Conservation (phyloP, 2,113 vertebrate genomes). For the Malurus elegans region DNA sequence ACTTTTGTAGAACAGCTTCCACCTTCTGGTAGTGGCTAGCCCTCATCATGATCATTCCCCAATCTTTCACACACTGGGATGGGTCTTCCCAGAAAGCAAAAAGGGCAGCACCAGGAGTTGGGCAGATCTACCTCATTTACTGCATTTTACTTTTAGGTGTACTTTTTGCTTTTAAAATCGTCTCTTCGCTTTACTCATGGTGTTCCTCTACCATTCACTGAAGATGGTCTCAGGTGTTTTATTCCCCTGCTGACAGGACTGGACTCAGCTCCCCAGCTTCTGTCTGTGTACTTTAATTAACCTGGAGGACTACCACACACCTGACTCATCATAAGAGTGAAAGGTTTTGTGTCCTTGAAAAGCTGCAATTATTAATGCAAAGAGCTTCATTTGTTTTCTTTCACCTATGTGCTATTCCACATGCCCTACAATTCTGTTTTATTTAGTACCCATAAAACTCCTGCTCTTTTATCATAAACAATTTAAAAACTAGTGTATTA, state of each 20-base stretch:
- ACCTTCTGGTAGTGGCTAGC: not conserved
- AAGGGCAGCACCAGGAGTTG: not conserved
- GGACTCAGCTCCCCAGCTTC: not conserved
- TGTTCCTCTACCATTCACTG: not conserved
- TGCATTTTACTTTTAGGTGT: not conserved
- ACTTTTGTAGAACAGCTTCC: not conserved
- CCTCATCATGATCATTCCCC: not conserved
- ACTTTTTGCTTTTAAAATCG: not conserved
- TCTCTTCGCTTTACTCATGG: not conserved
- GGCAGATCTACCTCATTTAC: not conserved
- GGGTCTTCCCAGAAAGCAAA: not conserved
- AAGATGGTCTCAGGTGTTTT: not conserved
- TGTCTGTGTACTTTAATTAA: not conserved
- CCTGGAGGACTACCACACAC: not conserved
- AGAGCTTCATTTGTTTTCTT: not conserved
- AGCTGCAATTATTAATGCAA: not conserved
- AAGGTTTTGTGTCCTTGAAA: not conserved
- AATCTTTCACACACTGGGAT: not conserved
- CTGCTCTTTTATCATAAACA: not conserved
- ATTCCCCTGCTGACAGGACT: not conserved
- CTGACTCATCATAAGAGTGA: not conserved
- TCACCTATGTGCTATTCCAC: not conserved
- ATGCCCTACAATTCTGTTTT: not conserved
- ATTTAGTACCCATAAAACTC: not conserved
- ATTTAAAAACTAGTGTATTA: not conserved